phyloP scores from a whole-genome alignment of 2,113 vertebrate species.

The Lepisosteus osseus region DNA sequence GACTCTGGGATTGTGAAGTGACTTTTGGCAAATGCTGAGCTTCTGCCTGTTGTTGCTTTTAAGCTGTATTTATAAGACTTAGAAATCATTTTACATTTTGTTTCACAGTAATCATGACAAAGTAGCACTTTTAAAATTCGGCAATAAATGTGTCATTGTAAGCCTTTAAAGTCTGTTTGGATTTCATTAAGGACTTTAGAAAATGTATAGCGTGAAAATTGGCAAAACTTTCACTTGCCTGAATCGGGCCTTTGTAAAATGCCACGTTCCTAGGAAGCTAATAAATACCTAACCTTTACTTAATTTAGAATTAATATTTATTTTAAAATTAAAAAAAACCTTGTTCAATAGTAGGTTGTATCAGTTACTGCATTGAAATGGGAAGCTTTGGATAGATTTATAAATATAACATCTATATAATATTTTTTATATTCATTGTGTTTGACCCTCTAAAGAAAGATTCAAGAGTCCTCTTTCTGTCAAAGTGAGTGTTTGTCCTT shows the following conservation, averaged over 20 bases:
- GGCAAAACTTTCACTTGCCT: conserved; percentile 40
- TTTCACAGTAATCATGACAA: conserved; percentile 46
- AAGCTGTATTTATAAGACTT: conserved; percentile 30
- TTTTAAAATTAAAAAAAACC: conserved; percentile 13
- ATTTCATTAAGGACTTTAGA: conserved; percentile 54
- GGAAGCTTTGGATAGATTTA: too few relatives aligned
- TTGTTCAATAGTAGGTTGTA: conserved; percentile 22
- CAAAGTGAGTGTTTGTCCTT: too few relatives aligned
- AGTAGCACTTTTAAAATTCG: conserved; percentile 56
- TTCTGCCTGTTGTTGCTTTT: conserved; percentile 1
- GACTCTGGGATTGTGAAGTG: neutral
- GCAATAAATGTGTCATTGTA: conserved; percentile 52
- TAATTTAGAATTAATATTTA: conserved; percentile 33
- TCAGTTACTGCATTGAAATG: neutral
- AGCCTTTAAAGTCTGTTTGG: conserved; percentile 62
- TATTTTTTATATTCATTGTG: too few relatives aligned
- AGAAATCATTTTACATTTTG: conserved; percentile 40
- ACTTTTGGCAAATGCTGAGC: conserved; percentile 8
- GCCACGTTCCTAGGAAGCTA: conserved; percentile 35
- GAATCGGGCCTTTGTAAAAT: conserved; percentile 58
- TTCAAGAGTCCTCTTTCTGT: too few relatives aligned
- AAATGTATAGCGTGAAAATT: conserved; percentile 39
- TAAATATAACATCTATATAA: too few relatives aligned
- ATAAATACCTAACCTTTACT: conserved; percentile 47
- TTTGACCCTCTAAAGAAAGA: neutral